Conservation (phyloP, 2,888 invertebrate genomes). For the Pterostichus madidus region DNA sequence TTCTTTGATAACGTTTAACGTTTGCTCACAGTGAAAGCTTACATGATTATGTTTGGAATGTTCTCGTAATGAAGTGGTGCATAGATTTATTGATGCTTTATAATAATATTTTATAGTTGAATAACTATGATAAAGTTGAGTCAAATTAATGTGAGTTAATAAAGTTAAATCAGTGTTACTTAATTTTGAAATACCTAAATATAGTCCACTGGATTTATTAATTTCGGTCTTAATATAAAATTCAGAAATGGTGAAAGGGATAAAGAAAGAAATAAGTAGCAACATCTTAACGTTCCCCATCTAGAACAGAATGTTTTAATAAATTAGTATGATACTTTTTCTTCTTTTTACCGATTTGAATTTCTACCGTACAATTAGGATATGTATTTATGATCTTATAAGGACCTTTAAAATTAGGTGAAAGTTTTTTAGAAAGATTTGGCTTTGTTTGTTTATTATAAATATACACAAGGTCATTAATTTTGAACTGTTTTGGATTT, state of each 20-base stretch:
- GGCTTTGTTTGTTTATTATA: slow-evolving; percentile 58
- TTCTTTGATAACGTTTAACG: slow-evolving; percentile 13
- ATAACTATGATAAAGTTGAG: slow-evolving; percentile 22
- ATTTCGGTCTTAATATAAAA: slow-evolving; percentile 26
- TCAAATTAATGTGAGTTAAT: slow-evolving; percentile 45
- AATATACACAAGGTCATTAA: slow-evolving; percentile 69
- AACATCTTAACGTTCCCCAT: slow-evolving; percentile 28
- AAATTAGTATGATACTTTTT: slow-evolving; percentile 62
- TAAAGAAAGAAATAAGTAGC: slow-evolving; percentile 2
- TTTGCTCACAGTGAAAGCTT: slow-evolving; percentile 31
- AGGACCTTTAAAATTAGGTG: slow-evolving; percentile 64
- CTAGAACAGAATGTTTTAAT: slow-evolving; percentile 67
- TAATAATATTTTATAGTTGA: background rate
- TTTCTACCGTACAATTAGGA: slow-evolving; percentile 56
- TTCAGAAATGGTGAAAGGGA: background rate
- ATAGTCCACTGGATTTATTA: slow-evolving; percentile 59
- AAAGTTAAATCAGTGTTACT: slow-evolving; percentile 53
- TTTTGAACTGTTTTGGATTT: slow-evolving; percentile 67
- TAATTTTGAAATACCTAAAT: slow-evolving; percentile 46
- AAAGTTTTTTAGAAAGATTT: slow-evolving; percentile 56
- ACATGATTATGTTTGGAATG: slow-evolving; percentile 28
- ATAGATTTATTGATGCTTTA: background rate
- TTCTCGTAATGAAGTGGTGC: background rate
- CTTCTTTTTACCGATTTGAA: slow-evolving; percentile 62
- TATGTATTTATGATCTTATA: slow-evolving; percentile 51